Evolutionary conservation across 2,888 invertebrate species (phyloP), one percentile per base, ranked within the genome.

Genomic region (Galeopsomyia nigrocyanea): DNA sequence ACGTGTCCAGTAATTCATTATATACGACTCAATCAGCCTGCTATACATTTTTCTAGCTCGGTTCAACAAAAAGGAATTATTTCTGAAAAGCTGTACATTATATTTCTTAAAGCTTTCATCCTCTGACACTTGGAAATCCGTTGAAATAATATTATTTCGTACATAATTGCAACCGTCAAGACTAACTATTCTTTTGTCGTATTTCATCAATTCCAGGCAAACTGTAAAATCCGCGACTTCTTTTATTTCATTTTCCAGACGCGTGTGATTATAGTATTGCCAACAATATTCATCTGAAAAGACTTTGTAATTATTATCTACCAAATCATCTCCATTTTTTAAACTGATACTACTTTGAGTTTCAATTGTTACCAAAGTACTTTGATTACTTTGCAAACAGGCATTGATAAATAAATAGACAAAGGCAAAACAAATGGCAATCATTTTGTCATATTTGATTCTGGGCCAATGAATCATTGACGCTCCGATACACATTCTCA

Each of bases 401-500:
- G 17, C 22, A 14, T 39, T 68, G 7, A 68, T 7, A 17, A 53
- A 53, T 19, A 60, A 58, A 51, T 51, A 60, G 47, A 19, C 39
- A 60, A 61, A 60, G 0, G 60, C 21, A n/a, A 61, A 21, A 9
- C 21, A 53, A n/a, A 68, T 53, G n/a, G 53, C 53, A 9, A 58
- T 16, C 3, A 46, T 17, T 61, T 14, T 47, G 7, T 21, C 26
- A 2, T 46, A 21, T 21, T 26, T n/a, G 0, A 7, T 39, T 1
- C 16, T 51, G n/a, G 60, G 67, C 16, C 21, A 22, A 6, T 49
- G 58, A 22, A 50, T 67, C 47, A 51, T 58, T 31, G 58, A 14
- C 16, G 14, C 16, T 56, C 51, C 51, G 19, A 51, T 19, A 19
- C 9, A 13, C 19, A 53, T 16, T 21, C 53, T 53, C 13, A 21